phyloP scores from a whole-genome alignment of 2,797 vertebrate species.

The Falco rusticolus region DNA sequence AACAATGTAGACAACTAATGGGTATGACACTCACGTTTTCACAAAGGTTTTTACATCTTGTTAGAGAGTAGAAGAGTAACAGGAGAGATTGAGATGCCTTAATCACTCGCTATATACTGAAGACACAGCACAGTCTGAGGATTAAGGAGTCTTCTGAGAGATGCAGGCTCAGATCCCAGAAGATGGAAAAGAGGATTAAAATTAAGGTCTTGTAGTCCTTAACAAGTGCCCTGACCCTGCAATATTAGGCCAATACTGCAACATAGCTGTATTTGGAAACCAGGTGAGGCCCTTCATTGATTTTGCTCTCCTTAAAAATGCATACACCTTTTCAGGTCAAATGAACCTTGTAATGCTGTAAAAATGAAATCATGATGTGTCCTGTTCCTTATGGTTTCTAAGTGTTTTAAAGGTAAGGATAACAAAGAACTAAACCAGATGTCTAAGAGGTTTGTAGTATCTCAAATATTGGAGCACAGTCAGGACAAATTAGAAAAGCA shows the following conservation, averaged over 20 bases:
- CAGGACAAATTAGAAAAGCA: neutral
- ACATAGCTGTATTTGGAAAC: neutral
- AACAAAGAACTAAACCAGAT: neutral
- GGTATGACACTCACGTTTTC: neutral
- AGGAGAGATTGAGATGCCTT: neutral
- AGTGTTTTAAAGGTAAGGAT: neutral
- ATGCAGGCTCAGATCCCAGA: neutral
- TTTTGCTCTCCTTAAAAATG: neutral
- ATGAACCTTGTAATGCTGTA: neutral
- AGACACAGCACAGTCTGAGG: accelerated
- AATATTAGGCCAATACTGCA: neutral
- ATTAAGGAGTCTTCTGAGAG: neutral
- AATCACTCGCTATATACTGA: neutral
- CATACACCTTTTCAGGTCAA: neutral
- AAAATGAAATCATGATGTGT: neutral
- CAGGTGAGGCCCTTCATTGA: neutral
- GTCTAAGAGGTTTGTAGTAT: neutral
- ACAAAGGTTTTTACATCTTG: neutral
- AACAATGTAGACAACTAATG: neutral
- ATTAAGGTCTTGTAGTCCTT: neutral
- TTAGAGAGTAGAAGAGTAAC: neutral
- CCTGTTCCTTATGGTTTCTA: neutral
- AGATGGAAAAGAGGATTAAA: neutral
- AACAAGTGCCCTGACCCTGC: neutral
- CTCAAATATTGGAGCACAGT: neutral